A percentile compares a stretch with the other conserved stretches of the same genome.
These are phyloP conservation scores for Cataglyphis altisquamis DNA, from an alignment of 2,888 invertebrate species.

Conservation along the genomic window DNA sequence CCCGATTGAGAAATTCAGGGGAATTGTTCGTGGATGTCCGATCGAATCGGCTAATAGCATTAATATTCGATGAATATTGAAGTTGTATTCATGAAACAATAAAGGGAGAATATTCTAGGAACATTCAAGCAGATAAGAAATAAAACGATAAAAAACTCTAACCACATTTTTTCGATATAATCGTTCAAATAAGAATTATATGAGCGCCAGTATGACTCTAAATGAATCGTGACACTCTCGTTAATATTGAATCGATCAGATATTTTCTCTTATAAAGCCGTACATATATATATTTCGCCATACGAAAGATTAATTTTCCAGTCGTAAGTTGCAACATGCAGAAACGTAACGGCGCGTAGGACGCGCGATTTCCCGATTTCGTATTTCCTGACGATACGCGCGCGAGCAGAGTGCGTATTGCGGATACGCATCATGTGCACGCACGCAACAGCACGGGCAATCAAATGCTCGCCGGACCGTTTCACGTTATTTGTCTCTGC, in stretches of 20 bases:
- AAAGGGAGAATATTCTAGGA: background rate
- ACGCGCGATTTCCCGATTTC: constrained; percentile 72
- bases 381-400: constrained; percentile 71
- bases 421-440: constrained; percentile 79
- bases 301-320: constrained; percentile 61
- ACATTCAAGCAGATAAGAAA: background rate
- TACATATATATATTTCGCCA: constrained; percentile 8
- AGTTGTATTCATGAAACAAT: constrained; percentile 27
- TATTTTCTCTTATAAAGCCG: background rate
- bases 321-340: constrained; percentile 55
- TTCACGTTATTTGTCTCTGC: constrained; percentile 83
- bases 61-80: constrained; percentile 6
- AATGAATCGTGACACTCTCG: constrained; percentile 7
- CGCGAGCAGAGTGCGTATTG: constrained; percentile 70
- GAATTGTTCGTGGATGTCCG: constrained; percentile 2
- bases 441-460: constrained; percentile 85
- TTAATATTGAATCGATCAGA: constrained; percentile 18
- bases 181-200: background rate
- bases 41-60: background rate
- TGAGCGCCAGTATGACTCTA: background rate
- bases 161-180: background rate
- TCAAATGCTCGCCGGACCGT: constrained; percentile 84
- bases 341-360: constrained; percentile 52
- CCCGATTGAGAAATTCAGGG: constrained; percentile 4
- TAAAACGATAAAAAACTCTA: background rate